phyloP scores from a whole-genome alignment of 1,140 invertebrate genomes.

The Laupala kohalensis region DNA sequence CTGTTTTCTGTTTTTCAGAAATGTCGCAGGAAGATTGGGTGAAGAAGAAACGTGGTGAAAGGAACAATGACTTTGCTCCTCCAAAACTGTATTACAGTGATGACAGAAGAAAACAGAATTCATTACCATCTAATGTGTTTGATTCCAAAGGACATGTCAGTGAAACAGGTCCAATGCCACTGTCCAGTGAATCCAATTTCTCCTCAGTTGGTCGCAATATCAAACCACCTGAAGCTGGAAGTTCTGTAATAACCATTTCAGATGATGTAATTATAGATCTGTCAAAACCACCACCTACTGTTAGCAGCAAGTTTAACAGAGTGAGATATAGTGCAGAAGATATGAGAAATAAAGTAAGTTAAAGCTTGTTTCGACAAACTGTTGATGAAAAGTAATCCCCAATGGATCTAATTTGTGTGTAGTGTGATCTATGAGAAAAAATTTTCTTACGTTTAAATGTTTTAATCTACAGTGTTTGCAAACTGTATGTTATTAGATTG shows the following conservation, averaged over 20 bases:
- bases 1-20: slow-evolving; percentile 21
- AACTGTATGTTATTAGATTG: no score
- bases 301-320: no score
- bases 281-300: slow-evolving; percentile 9
- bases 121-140: background rate
- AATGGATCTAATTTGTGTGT: no score
- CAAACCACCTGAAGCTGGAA: background rate
- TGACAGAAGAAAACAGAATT: background rate
- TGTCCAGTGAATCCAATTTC: background rate
- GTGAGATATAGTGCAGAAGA: no score
- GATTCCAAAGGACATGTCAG: background rate
- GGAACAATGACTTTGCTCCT: slow-evolving; percentile 55
- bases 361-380: no score
- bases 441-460: no score
- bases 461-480: no score
- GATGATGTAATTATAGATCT: slow-evolving; percentile 9
- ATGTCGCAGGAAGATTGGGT: slow-evolving; percentile 73
- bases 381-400: no score
- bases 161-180: background rate
- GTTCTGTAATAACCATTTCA: background rate
- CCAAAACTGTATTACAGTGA: slow-evolving; percentile 24
- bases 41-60: slow-evolving; percentile 50
- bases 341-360: no score
- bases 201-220: background rate
- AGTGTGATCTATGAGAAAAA: no score